Percentiles rank a stretch among this genome's conserved stretches.
Conservation (phyloP, 2,797 vertebrate genomes). For the Melanotaenia trifasciata region DNA sequence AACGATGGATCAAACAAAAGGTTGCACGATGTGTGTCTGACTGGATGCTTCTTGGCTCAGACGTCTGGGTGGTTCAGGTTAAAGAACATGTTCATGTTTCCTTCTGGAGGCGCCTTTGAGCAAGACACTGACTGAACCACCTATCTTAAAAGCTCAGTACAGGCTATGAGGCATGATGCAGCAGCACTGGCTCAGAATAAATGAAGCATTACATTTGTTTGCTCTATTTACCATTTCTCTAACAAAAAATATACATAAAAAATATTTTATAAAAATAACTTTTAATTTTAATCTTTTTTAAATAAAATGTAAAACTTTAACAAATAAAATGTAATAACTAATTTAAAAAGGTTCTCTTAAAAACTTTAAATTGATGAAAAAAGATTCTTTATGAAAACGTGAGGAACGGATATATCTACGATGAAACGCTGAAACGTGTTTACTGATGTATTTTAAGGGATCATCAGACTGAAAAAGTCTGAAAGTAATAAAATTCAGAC, state of each 20-base stretch:
- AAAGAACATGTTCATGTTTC: background rate
- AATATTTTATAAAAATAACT: no score
- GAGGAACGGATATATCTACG: background rate
- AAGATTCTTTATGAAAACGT: conserved; percentile 10
- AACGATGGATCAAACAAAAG: background rate
- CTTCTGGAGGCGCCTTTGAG: conserved; percentile 20
- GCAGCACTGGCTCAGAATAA: conserved; percentile 15
- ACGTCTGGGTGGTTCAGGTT: background rate
- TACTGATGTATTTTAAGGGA: background rate
- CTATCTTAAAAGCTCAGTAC: background rate
- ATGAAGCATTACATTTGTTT: background rate
- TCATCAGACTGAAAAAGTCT: no score
- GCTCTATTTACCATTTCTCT: no score
- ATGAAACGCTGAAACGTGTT: conserved; percentile 9
- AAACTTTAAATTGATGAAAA: conserved; percentile 14
- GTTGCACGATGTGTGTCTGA: conserved; percentile 1
- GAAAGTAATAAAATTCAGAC: no score
- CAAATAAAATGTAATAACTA: no score
- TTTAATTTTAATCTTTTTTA: no score
- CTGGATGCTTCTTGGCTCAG: no score
- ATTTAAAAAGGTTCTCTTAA: background rate
- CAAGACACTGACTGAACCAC: background rate
- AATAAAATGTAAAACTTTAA: no score
- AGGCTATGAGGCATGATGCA: background rate
- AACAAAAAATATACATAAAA: no score